A percentile compares a stretch with the other conserved stretches of the same genome.
phyloP scores from a whole-genome alignment of 2,888 invertebrate species.

The Andricus quercusramuli region DNA sequence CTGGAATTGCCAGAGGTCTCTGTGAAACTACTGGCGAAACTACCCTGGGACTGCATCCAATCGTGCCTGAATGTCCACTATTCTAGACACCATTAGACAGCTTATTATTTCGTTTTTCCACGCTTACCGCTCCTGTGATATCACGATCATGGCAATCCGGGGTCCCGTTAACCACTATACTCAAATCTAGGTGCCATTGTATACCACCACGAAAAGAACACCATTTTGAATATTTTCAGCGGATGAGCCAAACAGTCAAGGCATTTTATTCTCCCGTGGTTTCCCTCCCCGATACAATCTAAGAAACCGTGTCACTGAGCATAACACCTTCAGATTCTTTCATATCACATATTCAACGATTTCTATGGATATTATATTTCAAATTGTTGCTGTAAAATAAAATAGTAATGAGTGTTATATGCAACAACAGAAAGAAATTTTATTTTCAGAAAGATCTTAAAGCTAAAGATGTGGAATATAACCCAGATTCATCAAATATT shows the following conservation, averaged over 20 bases:
- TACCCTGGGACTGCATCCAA: constrained; percentile 69
- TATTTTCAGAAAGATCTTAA: too few species aligned
- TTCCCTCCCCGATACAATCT: background rate
- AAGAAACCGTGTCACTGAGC: background rate
- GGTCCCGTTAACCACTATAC: constrained; percentile 55
- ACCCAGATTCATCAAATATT: too few species aligned
- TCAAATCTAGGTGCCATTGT: constrained; percentile 42
- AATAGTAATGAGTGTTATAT: background rate
- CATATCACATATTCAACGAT: background rate
- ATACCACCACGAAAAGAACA: constrained; percentile 7
- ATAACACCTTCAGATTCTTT: background rate
- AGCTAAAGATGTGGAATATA: background rate
- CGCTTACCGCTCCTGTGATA: constrained; percentile 57
- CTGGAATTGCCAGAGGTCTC: constrained; percentile 42
- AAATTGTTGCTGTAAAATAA: background rate
- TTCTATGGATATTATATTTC: background rate
- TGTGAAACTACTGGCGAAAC: constrained; percentile 61
- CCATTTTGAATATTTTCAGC: constrained; percentile 14
- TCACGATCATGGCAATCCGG: constrained; percentile 59
- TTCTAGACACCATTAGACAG: constrained; percentile 69
- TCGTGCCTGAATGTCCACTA: constrained; percentile 70
- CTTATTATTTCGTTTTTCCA: constrained; percentile 73
- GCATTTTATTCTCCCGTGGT: constrained; percentile 1
- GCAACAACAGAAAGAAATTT: background rate
- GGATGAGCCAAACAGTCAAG: constrained; percentile 9